Conservation (phyloP, 92 coral and sea anemone species). For the Blastomussa wellsi region DNA sequence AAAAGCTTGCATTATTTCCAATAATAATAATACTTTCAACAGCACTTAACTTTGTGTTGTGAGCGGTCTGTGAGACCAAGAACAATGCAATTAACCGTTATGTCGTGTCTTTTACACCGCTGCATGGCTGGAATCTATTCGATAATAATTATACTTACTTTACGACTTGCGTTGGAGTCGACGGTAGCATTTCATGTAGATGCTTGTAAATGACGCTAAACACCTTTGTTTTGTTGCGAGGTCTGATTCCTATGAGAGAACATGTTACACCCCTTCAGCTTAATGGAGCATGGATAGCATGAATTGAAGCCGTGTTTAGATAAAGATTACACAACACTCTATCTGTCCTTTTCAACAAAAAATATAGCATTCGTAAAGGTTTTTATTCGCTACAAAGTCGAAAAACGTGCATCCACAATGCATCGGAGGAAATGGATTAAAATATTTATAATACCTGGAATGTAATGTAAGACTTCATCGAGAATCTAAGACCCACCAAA, state of each 20-base stretch:
- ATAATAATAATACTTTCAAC: neutral
- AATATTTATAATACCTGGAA: no score
- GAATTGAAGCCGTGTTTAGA: no score
- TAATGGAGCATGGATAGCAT: neutral
- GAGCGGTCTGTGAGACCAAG: neutral
- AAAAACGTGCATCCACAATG: no score
- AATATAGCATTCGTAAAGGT: no score
- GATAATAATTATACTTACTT: slow-evolving; percentile 31
- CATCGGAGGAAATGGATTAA: no score
- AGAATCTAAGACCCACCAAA: no score
- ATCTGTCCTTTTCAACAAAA: no score
- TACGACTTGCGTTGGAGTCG: neutral
- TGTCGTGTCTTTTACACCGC: neutral
- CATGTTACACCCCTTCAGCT: neutral
- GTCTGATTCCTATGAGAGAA: neutral
- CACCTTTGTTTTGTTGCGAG: slow-evolving; percentile 22
- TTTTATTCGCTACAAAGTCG: no score
- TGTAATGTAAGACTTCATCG: no score
- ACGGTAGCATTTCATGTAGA: slow-evolving; percentile 53
- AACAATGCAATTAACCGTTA: neutral
- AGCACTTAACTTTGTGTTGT: neutral
- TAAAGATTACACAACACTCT: no score
- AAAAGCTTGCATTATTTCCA: no score
- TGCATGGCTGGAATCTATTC: neutral
- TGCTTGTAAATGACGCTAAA: slow-evolving; percentile 65